A percentile compares a stretch with the other conserved stretches of the same genome.
These are phyloP conservation scores for Limnephilus rhombicus DNA, from an alignment of 2,888 invertebrate species.

Conservation along the genomic window DNA sequence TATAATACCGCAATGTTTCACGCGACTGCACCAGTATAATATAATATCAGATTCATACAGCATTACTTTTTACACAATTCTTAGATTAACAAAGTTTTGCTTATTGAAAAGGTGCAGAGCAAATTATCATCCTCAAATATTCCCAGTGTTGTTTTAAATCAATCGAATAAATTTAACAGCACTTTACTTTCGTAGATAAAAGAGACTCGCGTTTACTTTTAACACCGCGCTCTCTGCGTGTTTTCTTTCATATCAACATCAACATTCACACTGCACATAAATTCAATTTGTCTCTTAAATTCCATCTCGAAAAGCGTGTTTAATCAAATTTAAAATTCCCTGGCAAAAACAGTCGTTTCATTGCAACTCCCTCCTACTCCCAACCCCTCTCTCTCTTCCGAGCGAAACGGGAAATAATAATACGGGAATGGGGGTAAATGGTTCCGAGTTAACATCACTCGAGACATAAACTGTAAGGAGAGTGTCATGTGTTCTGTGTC, in stretches of 20 bases:
- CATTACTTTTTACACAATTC: too few species aligned
- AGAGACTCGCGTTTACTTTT: not conserved
- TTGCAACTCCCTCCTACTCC: not conserved
- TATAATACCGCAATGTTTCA: too few species aligned
- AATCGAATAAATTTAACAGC: not conserved
- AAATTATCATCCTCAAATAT: too few species aligned
- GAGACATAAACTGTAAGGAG: slow-evolving; percentile 37
- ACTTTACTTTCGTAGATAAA: not conserved
- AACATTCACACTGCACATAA: not conserved
- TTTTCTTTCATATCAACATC: not conserved
- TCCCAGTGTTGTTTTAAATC: not conserved
- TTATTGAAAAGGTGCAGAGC: too few species aligned
- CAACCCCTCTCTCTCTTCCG: not conserved
- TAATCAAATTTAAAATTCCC: slow-evolving; percentile 19
- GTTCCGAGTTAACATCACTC: slow-evolving; percentile 34
- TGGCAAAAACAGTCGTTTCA: slow-evolving; percentile 18
- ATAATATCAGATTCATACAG: too few species aligned
- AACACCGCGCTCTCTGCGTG: not conserved
- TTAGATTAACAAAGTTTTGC: too few species aligned
- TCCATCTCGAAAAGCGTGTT: not conserved
- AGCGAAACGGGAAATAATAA: slow-evolving; percentile 5
- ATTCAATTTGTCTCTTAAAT: not conserved
- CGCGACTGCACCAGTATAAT: too few species aligned
- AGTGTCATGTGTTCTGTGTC: slow-evolving; percentile 43
- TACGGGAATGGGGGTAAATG: slow-evolving; percentile 24